Percentiles rank a stretch among this genome's conserved stretches.
phyloP scores from a whole-genome alignment of 2,113 vertebrate species.

The Stigmatopora nigra region DNA sequence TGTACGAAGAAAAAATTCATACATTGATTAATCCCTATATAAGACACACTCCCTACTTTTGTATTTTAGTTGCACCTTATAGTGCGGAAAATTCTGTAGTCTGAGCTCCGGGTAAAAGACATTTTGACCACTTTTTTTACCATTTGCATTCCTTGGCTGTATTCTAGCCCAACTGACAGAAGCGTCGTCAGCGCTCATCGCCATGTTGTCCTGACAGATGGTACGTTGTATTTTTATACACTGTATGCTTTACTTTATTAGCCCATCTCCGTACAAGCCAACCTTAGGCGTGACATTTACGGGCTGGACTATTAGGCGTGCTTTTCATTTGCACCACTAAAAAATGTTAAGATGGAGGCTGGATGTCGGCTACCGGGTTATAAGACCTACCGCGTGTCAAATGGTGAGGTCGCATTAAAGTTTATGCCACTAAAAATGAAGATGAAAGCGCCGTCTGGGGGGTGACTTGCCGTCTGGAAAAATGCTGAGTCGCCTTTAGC shows the following conservation, averaged over 20 bases:
- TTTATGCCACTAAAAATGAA: conserved; percentile 1
- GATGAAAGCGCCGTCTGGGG: not conserved
- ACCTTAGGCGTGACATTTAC: not conserved
- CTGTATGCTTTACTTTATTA: conserved; percentile 2
- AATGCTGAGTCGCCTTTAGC: not conserved
- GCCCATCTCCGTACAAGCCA: not conserved
- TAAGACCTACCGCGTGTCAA: not conserved
- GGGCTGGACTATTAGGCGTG: not conserved
- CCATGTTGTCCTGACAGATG: conserved; percentile 1
- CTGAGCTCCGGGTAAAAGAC: conserved; percentile 1
- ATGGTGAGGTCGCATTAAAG: not conserved
- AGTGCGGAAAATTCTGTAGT: not conserved
- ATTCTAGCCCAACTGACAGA: not conserved
- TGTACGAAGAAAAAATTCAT: no score
- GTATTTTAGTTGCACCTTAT: no score
- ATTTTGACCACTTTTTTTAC: no score
- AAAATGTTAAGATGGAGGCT: not conserved
- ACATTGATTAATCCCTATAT: no score
- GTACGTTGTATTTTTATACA: not conserved
- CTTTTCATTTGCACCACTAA: not conserved
- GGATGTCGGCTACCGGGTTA: not conserved
- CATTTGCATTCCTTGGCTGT: not conserved
- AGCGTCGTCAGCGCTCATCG: not conserved
- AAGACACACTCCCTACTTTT: no score
- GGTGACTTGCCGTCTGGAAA: not conserved